Percentiles rank a stretch among this genome's conserved stretches.
phyloP scores from a whole-genome alignment of 35 echinoderm and acorn worm species.

The Apostichopus japonicus region DNA sequence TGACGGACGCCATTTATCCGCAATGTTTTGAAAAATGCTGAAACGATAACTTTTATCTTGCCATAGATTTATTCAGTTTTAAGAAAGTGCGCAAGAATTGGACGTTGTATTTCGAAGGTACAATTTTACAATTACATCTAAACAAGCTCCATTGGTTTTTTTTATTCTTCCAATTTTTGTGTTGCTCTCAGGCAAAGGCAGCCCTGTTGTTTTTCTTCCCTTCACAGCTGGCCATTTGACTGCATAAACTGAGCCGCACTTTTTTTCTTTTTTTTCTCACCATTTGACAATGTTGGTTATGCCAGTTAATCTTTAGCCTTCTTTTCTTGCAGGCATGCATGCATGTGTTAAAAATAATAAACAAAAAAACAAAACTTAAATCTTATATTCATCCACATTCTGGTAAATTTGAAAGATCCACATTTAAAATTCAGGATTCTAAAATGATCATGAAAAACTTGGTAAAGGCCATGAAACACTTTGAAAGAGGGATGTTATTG shows the following conservation, averaged over 20 bases:
- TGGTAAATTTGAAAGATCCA: no score
- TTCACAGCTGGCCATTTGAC: neutral
- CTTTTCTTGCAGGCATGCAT: neutral
- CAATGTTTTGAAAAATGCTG: no score
- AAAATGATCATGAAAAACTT: no score
- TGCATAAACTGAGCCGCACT: neutral
- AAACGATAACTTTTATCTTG: neutral
- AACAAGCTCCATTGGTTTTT: neutral
- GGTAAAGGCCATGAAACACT: no score
- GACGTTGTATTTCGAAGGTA: conserved; percentile 35
- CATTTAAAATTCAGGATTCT: no score
- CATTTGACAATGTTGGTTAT: no score
- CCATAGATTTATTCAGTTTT: conserved; percentile 54
- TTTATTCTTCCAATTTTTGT: neutral
- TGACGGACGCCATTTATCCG: no score
- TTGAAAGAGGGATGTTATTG: no score
- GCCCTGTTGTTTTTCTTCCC: neutral
- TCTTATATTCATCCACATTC: no score
- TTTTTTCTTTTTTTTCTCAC: neutral
- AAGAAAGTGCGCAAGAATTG: conserved; percentile 47
- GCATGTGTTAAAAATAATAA: no score
- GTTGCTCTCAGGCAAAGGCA: neutral
- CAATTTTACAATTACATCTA: neutral
- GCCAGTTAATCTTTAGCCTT: neutral
- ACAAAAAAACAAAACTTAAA: no score